Evolutionary conservation across 2,888 invertebrate genomes (phyloP), one percentile per base, ranked within the genome.

Genomic region (Uloborus plumipes): DNA sequence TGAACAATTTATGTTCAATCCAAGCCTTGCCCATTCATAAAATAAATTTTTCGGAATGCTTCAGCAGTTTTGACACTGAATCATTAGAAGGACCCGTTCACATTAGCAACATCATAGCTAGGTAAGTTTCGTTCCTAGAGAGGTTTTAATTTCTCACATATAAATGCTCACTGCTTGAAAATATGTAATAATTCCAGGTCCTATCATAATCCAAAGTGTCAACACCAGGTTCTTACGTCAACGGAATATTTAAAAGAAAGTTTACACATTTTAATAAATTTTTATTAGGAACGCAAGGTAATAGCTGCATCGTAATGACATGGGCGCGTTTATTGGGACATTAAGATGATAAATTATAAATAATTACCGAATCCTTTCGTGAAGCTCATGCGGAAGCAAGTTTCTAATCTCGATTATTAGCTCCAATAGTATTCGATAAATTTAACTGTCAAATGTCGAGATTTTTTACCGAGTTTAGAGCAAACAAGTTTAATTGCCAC

Each of bases 281-380:
- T 80, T 80, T 80, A 80, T 74, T 80, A 74, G 80, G 14, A 53
- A 74, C 26, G 72, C 51, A 58, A 31, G 16, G 55, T 71, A 55
- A 65, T 61, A 64, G 64, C 53, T 66, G 50, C 49, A 51, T 31
- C 55, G 80, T 80, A 80, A 80, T 80, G 71, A 73, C 74, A 59
- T 26, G 58, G 47, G 16, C 20, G 62, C 80, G 73, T 80, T 80
- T 80, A 80, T 80, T 80, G 80, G 73, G 67, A 80, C 80, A 80
- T 80, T 80, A 80, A 74, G 69, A 80, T 80, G 80, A 80, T 74
- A 80, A 80, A 80, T 80, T 73, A 67, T 66, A 80, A 80, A 80
- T 80, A 80, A 80, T 80, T 80, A 80, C 80, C 62, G 65, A 80
- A 73, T 61, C 67, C 51, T 73, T 80, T 74, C 59, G 71, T 50